Base-by-base conservation (phyloP, 2,113 vertebrate genomes). In the Cottus gobio region DNA sequence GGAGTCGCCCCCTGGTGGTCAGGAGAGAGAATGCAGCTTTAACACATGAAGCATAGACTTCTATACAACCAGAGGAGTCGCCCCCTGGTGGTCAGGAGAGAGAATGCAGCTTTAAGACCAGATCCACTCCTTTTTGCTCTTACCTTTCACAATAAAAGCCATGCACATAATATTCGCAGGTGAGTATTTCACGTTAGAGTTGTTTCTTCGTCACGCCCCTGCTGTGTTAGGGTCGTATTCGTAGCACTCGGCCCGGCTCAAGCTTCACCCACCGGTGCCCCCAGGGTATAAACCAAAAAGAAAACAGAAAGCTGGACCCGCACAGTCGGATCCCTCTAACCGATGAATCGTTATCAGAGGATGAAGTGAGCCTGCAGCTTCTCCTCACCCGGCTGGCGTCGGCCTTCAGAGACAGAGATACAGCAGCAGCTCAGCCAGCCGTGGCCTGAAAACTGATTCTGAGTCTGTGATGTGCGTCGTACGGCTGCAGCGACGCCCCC, bases 361-460 rank as follows among this genome's bases (percentile, higher is more conserved):
- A 9, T 28, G 20, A 36, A 24, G 69, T 50, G 75, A 15, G 69
- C 24, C 8, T 46, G 34, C 66, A 50, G 81, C 44, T 58, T 57
- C 34, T 61, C n/a, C n/a, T n/a, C n/a, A n/a, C 58, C 13, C 10
- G 36, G 20, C 20, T 22, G 0, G 8, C 1, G 0, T 52, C 36
- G 37, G 48, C 69, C 62, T 74, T 79, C 10, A 28, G 34, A 56
- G 54, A 56, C 4, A 7, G 54, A 28, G 28, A 84, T 64, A 48
- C 16, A 73, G 46, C 8, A 57, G 48, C 4, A 20, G 7, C 44
- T 80, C 62, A 77, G 71, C 82, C 52, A 71, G 72, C 60, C 56
- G 58, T 80, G 70, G 34, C 46, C 62, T 75, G 30, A 44, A 48
- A 75, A 58, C 71, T 69, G 48, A 31, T 54, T 72, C 30, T 39